These are phyloP conservation scores for Seira musarum DNA, from an alignment of 2,888 invertebrate genomes.

Conservation along the genomic window DNA sequence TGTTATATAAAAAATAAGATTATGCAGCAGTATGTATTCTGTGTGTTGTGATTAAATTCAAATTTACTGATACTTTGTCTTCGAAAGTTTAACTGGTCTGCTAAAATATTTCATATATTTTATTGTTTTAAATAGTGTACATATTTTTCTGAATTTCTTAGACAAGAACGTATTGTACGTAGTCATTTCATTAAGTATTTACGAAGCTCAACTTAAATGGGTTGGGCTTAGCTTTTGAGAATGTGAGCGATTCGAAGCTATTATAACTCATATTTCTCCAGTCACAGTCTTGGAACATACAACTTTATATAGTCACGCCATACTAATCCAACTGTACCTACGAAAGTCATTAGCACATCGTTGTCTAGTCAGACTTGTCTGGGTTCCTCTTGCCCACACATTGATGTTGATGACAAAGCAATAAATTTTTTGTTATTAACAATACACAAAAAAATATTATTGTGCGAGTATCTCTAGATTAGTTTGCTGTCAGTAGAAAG, in stretches of 20 bases:
- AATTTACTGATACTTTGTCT: too few relatives aligned
- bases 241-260: not conserved
- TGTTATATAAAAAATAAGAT: too few relatives aligned
- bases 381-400: not conserved
- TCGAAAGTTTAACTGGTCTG: too few relatives aligned
- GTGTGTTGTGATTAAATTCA: too few relatives aligned
- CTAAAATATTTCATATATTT: not conserved
- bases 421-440: constrained; percentile 5
- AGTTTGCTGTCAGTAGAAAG: too few relatives aligned
- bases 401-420: constrained; percentile 4
- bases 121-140: not conserved
- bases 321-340: not conserved
- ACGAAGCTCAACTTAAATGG: not conserved
- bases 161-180: not conserved
- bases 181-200: not conserved
- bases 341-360: constrained; percentile 1
- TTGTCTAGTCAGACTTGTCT: not conserved
- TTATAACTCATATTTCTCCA: not conserved
- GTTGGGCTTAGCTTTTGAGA: not conserved
- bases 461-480: too few relatives aligned
- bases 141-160: not conserved
- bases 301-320: not conserved
- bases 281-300: not conserved
- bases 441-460: not conserved
- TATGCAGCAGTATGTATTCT: too few relatives aligned